A percentile compares a stretch with the other conserved stretches of the same genome.
Evolutionary conservation across 2,797 vertebrate species (phyloP).

Genomic region (Sebastes hubbsi): DNA sequence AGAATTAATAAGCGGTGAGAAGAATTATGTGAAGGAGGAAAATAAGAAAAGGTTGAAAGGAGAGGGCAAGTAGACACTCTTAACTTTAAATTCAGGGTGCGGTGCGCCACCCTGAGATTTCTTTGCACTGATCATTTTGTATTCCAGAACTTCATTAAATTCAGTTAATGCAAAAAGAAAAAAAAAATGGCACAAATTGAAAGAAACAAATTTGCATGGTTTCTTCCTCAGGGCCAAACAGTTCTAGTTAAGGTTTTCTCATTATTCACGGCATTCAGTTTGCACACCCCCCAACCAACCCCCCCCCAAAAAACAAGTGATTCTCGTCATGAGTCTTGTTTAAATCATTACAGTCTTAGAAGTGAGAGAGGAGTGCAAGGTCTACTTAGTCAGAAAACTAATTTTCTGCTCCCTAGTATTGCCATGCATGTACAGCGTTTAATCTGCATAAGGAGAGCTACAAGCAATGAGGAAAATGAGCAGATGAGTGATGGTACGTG

Average conservation of each 20-base stretch:
- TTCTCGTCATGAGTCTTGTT: conserved; percentile 44
- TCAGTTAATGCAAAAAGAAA: conserved; percentile 13
- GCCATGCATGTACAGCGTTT: conserved; percentile 18
- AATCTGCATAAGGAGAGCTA: conserved; percentile 27
- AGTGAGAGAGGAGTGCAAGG: conserved; percentile 9
- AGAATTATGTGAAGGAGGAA: conserved; percentile 20
- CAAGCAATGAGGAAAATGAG: conserved; percentile 16
- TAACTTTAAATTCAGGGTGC: conserved; percentile 7
- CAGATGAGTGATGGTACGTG: neutral
- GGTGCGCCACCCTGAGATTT: conserved; percentile 16
- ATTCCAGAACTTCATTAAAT: conserved; percentile 26
- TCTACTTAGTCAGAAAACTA: conserved; percentile 23
- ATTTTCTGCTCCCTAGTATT: conserved; percentile 21
- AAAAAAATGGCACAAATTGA: conserved; percentile 24
- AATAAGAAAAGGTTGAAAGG: conserved; percentile 32
- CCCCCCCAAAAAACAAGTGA: conserved; percentile 8
- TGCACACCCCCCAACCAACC: neutral
- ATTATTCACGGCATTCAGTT: conserved; percentile 45
- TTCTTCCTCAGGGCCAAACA: conserved; percentile 51
- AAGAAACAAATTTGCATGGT: conserved; percentile 46
- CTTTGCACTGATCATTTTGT: neutral
- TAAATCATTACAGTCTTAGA: conserved; percentile 34
- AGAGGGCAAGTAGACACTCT: neutral
- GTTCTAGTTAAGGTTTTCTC: conserved; percentile 37
- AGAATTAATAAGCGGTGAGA: conserved; percentile 15